Base-by-base conservation (phyloP, 2,113 vertebrate genomes). In the Epinephelus cyanopodus region DNA sequence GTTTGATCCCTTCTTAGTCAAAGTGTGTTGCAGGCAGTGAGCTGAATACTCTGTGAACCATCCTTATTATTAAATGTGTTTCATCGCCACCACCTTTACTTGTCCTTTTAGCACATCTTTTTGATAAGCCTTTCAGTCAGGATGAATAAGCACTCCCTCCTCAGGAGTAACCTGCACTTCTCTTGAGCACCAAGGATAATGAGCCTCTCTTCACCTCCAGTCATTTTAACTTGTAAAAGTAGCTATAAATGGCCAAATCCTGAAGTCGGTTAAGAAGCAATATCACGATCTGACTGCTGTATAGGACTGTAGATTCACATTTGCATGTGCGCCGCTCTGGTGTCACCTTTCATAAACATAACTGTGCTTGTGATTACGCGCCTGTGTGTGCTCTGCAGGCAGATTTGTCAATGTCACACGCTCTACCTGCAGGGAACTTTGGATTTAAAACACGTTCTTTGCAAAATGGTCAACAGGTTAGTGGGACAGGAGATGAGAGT, bases 371-470 rank as follows among this genome's bases (percentile, higher is more conserved):
- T 78, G 81, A 52, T 72, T 74, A 15, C n/a, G 17, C 5, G 14
- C 15, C n/a, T 23, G 25, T 53, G 77, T 50, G 37, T 68, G 52
- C 27, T 50, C 39, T 60, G 64, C 74, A 27, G 39, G 64, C 39
- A 74, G 52, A 79, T 85, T 79, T 84, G 39, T 74, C 48, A 25
- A 4, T 76, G 77, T 83, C 39, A 42, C 64, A 48, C 11, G 21
- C 48, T 83, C 87, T 19, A 64, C 78, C 83, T 88, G 78, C 67
- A 52, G 63, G 56, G n/a, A 60, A 1, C 33, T 81, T 66, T 53
- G 61, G 64, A 72, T 87, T 88, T 69, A 45, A 78, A 82, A 71
- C 39, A 47, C 47, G 70, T 74, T 88, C 48, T 54, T 52, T 82
- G 3, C 13, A 37, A 61, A 53, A 66, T 52, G 19, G 76, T 77